phyloP scores from a whole-genome alignment of 2,113 vertebrate genomes.

The Erinaceus europaeus region DNA sequence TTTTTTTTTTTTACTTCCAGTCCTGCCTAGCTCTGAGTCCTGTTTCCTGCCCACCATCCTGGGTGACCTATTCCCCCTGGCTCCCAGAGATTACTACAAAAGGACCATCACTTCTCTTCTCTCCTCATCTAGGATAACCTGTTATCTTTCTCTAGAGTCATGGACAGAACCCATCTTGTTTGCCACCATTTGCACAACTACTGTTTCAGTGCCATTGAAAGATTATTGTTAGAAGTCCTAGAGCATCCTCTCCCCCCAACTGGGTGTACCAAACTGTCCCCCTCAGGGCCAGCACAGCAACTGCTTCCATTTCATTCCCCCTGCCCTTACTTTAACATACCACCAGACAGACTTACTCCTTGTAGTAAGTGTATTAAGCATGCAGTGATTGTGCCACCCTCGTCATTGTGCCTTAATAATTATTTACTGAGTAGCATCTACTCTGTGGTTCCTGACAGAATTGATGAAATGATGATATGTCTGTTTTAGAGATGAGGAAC shows the following conservation, averaged over 20 bases:
- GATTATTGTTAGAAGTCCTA: not conserved
- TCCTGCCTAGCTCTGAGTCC: not conserved
- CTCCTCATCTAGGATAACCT: too few species aligned
- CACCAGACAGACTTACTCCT: not conserved
- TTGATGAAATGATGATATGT: not conserved
- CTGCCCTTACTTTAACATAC: not conserved
- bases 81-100: not conserved
- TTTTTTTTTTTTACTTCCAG: too few species aligned
- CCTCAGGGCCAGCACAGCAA: too few species aligned
- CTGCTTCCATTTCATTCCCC: not conserved
- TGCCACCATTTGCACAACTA: too few species aligned
- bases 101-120: not conserved
- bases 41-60: not conserved
- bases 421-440: not conserved
- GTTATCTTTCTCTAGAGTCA: not conserved
- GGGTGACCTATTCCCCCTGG: not conserved
- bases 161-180: not conserved
- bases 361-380: not conserved
- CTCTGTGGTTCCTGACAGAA: not conserved
- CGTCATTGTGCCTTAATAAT: rapidly evolving
- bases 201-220: too few species aligned
- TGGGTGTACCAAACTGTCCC: not conserved
- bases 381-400: not conserved
- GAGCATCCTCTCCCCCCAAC: too few species aligned
- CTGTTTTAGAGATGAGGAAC: not conserved